Evolutionary conservation across 2,888 invertebrate species (phyloP), one percentile per base, ranked within the genome.

Genomic region (Caenorhabditis wallacei): DNA sequence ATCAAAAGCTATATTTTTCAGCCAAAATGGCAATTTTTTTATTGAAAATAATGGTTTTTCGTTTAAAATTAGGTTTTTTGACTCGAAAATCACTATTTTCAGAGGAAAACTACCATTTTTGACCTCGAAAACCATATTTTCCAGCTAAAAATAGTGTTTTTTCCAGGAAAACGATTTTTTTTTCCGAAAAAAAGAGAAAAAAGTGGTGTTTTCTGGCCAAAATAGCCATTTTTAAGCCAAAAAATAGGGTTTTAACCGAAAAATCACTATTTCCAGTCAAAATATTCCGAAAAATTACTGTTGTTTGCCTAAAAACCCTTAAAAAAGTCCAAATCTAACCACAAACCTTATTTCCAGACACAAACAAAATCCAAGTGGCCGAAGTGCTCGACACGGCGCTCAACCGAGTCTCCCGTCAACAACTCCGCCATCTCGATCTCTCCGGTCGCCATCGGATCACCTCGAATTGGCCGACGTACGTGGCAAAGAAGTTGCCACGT

Each of bases 351-450:
- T 20, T 74, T 75, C 18, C 79, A 83, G 83, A 75, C n/a, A 83
- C 83, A 13, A 76, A 80, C 53, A 80, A 79, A 51, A 83, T 83
- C 30, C 80, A 80, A 75, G 68, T 83, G 53, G 80, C 72, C 30
- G 79, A 80, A 30, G 71, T 83, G 11, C 71, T 83, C 18, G 37
- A 74, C 40, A 56, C 61, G 22, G 69, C 75, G 7, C 43, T 78
- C 20, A 79, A 83, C 48, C 53, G 59, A 11, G 35, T 30, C 0
- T 56, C 83, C 5, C 69, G 80, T 20, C 40, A 70, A 24, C 53
- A 68, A 37, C 66, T 83, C 10, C 64, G 72, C 4, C 83, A 83
- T 46, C 56, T 83, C 11, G 80, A 83, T 53, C 75, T 83, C 48
- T 57, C 64, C 22, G 83, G 83, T 7, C 46, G 57, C 8, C 53